Conservation (phyloP, 2,113 vertebrate species). For the Corythornis madagascariensis region DNA sequence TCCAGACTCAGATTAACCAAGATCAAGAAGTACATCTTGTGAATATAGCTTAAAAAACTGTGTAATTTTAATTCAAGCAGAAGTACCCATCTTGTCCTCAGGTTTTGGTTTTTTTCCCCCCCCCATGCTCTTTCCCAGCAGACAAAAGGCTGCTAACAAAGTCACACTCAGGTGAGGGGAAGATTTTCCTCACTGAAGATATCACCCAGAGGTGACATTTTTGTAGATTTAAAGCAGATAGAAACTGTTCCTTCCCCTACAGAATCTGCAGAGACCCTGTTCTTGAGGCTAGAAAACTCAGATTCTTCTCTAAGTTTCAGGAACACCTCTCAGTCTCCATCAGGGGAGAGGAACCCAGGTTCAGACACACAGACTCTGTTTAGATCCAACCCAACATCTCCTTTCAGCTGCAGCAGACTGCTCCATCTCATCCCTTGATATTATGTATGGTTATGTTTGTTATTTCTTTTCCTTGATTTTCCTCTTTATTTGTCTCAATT, state of each 20-base stretch:
- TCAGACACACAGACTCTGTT: background rate
- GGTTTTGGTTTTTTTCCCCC: too few species aligned
- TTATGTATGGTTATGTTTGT: background rate
- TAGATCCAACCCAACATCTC: background rate
- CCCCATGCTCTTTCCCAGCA: accelerated
- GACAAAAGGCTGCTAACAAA: background rate
- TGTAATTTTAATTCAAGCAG: background rate
- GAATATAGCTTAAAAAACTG: background rate
- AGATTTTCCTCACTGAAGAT: background rate
- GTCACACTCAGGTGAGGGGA: background rate
- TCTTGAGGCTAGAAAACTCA: background rate
- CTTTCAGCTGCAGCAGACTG: background rate
- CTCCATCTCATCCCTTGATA: background rate
- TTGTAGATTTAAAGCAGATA: background rate
- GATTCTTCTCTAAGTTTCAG: background rate
- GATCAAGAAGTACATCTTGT: background rate
- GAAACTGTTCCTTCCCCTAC: background rate
- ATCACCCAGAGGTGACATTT: background rate
- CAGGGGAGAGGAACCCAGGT: background rate
- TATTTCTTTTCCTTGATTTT: background rate
- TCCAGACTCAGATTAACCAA: background rate
- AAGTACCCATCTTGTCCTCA: background rate
- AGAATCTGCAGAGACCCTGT: background rate
- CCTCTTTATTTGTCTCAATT: background rate
- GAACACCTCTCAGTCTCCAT: background rate